Percentiles rank a stretch among this genome's conserved stretches.
Evolutionary conservation across 1,140 invertebrate species (phyloP).

Genomic region (Cecropterus lyciades): DNA sequence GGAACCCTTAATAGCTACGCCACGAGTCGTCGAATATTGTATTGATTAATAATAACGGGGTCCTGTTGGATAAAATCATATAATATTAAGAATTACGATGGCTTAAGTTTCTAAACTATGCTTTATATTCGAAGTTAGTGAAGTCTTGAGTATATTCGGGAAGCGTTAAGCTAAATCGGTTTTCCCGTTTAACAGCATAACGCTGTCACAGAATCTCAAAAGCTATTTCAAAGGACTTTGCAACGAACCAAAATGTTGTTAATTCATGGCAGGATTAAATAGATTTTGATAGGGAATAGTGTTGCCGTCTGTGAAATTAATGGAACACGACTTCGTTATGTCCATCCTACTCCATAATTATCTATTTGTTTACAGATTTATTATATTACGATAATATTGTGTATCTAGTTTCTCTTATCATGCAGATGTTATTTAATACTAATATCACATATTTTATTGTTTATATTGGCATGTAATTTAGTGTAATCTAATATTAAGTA

Average conservation of each 20-base stretch:
- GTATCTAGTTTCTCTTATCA: too few relatives aligned
- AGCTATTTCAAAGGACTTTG: constrained; percentile 36
- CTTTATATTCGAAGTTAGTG: constrained; percentile 33
- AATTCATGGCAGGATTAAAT: constrained; percentile 23
- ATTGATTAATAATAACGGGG: neutral
- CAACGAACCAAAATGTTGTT: constrained; percentile 30
- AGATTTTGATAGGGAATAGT: constrained; percentile 16
- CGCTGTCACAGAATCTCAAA: constrained; percentile 34
- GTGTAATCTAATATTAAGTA: too few relatives aligned
- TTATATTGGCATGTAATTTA: too few relatives aligned
- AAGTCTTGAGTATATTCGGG: constrained; percentile 33
- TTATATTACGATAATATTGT: too few relatives aligned
- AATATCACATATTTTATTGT: too few relatives aligned
- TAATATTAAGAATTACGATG: constrained; percentile 13
- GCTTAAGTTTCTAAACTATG: constrained; percentile 28
- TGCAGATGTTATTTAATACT: too few relatives aligned
- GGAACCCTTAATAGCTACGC: too few relatives aligned
- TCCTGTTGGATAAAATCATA: neutral
- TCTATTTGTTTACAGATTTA: neutral
- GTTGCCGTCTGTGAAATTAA: constrained; percentile 6
- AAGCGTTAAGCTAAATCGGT: constrained; percentile 36
- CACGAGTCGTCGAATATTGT: too few relatives aligned
- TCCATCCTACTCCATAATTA: too few relatives aligned
- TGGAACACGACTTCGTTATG: neutral
- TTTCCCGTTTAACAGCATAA: constrained; percentile 36